Conservation (phyloP, 2,888 invertebrate genomes). For the Eilema depressum region DNA sequence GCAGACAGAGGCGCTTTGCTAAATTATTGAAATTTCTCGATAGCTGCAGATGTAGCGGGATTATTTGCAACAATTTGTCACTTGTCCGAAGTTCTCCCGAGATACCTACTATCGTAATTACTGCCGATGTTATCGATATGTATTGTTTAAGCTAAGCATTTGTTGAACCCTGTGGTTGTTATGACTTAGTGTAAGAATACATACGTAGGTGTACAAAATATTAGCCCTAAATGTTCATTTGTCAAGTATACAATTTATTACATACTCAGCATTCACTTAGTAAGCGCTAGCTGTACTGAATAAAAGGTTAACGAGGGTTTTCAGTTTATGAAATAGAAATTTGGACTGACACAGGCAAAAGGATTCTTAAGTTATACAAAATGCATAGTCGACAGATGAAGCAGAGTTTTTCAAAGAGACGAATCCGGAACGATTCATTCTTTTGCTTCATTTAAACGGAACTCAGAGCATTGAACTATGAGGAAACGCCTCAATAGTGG, state of each 20-base stretch:
- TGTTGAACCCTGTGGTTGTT: neutral
- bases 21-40: conserved; percentile 70
- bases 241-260: neutral
- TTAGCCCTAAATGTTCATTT: neutral
- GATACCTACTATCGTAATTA: conserved; percentile 14
- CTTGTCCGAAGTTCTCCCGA: conserved; percentile 33
- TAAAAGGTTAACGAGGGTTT: conserved; percentile 21
- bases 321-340: conserved; percentile 24
- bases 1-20: conserved; percentile 56
- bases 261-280: neutral
- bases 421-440: conserved; percentile 68
- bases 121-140: conserved; percentile 11
- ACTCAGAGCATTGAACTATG: conserved; percentile 70
- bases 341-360: conserved; percentile 33
- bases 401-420: conserved; percentile 58
- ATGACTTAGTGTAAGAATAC: neutral
- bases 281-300: neutral
- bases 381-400: conserved; percentile 48
- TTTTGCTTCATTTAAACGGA: conserved; percentile 72
- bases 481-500: conserved; percentile 78
- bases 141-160: conserved; percentile 5
- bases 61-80: conserved; percentile 39
- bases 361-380: conserved; percentile 44
- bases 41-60: conserved; percentile 56
- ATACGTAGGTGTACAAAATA: neutral